These are phyloP conservation scores for Burhinus bistriatus DNA, from an alignment of 2,113 vertebrate species.

Conservation along the genomic window DNA sequence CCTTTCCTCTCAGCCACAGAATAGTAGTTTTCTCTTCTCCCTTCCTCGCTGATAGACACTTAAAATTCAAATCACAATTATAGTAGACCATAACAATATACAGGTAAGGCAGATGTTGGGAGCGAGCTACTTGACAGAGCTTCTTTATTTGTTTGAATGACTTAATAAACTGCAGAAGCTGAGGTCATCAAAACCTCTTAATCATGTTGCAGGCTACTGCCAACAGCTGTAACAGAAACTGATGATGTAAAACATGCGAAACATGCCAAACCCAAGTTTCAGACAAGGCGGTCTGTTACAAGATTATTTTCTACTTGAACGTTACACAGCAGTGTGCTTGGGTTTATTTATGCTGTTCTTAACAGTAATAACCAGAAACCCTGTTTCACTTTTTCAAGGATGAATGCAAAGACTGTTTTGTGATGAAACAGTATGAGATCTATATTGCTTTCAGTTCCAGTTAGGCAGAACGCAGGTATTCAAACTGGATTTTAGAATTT, in stretches of 20 bases:
- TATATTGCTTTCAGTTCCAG: background rate
- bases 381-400: background rate
- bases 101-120: conserved; percentile 30
- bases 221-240: conserved; percentile 51
- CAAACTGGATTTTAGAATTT: background rate
- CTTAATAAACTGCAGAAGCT: conserved; percentile 54
- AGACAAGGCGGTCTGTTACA: conserved; percentile 1
- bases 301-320: conserved; percentile 37
- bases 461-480: background rate
- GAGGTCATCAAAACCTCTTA: conserved; percentile 57
- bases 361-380: background rate
- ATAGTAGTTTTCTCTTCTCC: background rate
- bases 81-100: background rate
- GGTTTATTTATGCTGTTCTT: conserved; percentile 35
- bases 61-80: conserved; percentile 9
- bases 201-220: conserved; percentile 21
- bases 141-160: conserved; percentile 48
- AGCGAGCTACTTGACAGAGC: background rate
- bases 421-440: background rate
- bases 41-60: background rate
- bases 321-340: background rate
- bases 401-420: conserved; percentile 18
- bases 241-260: conserved; percentile 51
- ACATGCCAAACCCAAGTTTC: conserved; percentile 35
- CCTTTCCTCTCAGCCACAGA: background rate